Base-by-base conservation (phyloP, 2,113 vertebrate species). In the Morone saxatilis region DNA sequence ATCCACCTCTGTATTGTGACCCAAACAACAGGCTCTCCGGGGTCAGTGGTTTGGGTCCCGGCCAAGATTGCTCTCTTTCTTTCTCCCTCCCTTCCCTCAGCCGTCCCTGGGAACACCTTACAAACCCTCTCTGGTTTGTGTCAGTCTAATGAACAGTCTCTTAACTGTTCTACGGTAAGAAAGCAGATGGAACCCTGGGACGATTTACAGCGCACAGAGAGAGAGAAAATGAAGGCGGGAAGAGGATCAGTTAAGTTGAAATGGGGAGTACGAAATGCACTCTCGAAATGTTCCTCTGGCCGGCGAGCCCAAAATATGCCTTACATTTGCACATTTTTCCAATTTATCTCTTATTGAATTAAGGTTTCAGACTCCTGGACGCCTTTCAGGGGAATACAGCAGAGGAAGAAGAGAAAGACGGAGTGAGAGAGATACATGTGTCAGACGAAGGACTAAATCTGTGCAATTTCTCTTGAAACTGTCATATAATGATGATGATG, bases 271-370 rank as follows among this genome's bases (percentile, higher is more conserved):
- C 1, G 5, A 82, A 83, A 89, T 54, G 48, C 82, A 71, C 71
- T 85, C 62, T 61, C 10, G 38, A 74, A 84, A 84, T 50, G 54
- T 80, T 59, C 25, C 38, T 60, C 60, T 84, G 85, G 54, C 71
- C 38, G 1, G 60, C 12, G 14, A 81, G 75, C 38, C 50, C 31
- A 66, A 89, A 84, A 87, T 84, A 87, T 79, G 60, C 51, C 78
- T 89, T 47, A 76, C 80, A 80, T 84, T 86, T 91, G 77, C 85
- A 91, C 81, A 91, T 91, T 88, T 88, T 86, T 88, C 40, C 73
- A 81, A 88, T 92, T 84, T 87, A 77, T 89, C 81, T 83, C 77
- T 88, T 85, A 90, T 79, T 92, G 91, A 93, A 92, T 92, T 90
- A 91, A 74, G 81, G 59, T 72, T 81, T 78, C 84, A 92, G 91